Conservation (phyloP, 2,797 vertebrate species). For the Cyprinodon diabolis region DNA sequence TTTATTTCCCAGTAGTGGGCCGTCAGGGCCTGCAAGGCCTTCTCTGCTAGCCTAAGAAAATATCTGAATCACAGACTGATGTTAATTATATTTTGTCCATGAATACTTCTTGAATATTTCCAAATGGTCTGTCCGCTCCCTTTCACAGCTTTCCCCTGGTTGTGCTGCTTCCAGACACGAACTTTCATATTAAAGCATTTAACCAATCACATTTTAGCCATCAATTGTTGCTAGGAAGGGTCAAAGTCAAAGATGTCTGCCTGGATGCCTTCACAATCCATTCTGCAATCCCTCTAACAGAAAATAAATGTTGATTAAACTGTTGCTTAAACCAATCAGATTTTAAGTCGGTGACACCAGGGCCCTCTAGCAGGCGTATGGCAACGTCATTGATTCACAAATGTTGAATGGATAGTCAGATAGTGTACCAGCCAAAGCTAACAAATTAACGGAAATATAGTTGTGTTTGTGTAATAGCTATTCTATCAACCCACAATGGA, state of each 20-base stretch:
- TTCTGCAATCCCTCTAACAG: slow-evolving; percentile 12
- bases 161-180: too few relatives aligned
- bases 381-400: neutral
- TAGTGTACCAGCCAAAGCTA: neutral
- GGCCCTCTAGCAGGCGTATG: neutral
- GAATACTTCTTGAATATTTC: too few relatives aligned
- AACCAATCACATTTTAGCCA: too few relatives aligned
- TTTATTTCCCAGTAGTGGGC: neutral
- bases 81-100: neutral
- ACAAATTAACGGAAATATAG: neutral
- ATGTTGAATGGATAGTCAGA: neutral
- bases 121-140: too few relatives aligned
- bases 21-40: neutral
- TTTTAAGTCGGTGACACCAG: neutral
- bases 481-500: too few relatives aligned
- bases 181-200: too few relatives aligned
- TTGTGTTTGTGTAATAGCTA: neutral
- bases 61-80: too few relatives aligned
- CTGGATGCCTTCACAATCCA: neutral
- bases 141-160: too few relatives aligned
- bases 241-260: neutral
- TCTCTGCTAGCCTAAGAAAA: too few relatives aligned
- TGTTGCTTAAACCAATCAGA: neutral
- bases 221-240: neutral
- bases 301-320: slow-evolving; percentile 2